phyloP scores from a whole-genome alignment of 2,113 vertebrate species.

The Rhea pennata region DNA sequence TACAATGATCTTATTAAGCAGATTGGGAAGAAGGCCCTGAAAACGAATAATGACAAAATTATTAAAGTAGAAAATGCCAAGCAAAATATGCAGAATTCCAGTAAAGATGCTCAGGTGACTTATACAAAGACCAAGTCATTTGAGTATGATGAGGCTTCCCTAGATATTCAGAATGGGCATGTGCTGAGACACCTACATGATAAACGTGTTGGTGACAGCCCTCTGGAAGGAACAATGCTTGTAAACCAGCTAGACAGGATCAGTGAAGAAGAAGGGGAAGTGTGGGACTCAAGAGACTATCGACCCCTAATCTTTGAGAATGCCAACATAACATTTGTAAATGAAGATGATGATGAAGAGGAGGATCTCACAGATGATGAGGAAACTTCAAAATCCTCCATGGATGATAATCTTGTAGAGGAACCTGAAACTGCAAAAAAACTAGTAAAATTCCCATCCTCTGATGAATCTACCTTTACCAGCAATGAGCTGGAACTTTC shows the following conservation, averaged over 20 bases:
- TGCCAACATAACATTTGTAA: conserved; percentile 87
- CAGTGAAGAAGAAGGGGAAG: conserved; percentile 80
- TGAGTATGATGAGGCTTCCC: conserved; percentile 81
- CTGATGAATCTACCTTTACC: conserved; percentile 88
- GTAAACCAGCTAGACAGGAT: conserved; percentile 95
- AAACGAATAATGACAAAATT: conserved; percentile 58
- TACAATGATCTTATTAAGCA: conserved; percentile 97
- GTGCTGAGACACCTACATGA: conserved; percentile 77
- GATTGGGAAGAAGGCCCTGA: conserved; percentile 85
- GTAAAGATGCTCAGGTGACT: conserved; percentile 85
- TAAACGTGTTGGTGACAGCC: conserved; percentile 63
- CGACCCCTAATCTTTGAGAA: conserved; percentile 87
- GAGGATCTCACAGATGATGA: conserved; percentile 77
- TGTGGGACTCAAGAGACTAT: conserved; percentile 89
- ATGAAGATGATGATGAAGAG: conserved; percentile 78
- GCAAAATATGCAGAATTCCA: conserved; percentile 76
- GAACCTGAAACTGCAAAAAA: conserved; percentile 75
- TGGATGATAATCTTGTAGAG: conserved; percentile 86
- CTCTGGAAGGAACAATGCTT: conserved; percentile 71
- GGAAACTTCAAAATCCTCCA: conserved; percentile 87
- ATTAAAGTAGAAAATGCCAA: conserved; percentile 70
- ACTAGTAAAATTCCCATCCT: conserved; percentile 82
- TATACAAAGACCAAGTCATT: conserved; percentile 88
- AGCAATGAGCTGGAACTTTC: conserved; percentile 83
- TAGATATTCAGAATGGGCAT: conserved; percentile 76